Percentiles rank a stretch among this genome's conserved stretches.
phyloP scores from a whole-genome alignment of 2,888 invertebrate genomes.

The Rambutsinella grinnellia region DNA sequence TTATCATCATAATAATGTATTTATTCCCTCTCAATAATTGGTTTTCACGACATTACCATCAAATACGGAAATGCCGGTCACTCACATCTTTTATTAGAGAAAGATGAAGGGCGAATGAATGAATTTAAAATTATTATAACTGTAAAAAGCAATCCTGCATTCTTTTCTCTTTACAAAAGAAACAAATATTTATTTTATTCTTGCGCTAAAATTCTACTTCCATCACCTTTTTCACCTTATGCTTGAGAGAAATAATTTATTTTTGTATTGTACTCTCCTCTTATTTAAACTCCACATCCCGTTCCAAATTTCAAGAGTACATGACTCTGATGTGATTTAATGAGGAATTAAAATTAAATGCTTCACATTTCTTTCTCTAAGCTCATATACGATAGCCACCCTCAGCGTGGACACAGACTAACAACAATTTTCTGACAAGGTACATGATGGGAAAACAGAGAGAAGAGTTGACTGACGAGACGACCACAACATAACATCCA shows the following conservation, averaged over 20 bases:
- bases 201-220: not conserved
- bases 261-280: not conserved
- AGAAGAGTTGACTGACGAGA: slow-evolving; percentile 8
- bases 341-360: slow-evolving; percentile 36
- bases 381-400: slow-evolving; percentile 44
- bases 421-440: slow-evolving; percentile 24
- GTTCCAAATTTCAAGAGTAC: slow-evolving; percentile 22
- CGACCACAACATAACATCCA: not conserved
- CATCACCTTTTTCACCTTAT: not conserved
- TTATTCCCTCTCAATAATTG: not conserved
- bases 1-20: not conserved
- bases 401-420: slow-evolving; percentile 16
- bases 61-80: not conserved
- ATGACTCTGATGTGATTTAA: slow-evolving; percentile 51
- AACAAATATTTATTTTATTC: not conserved
- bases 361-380: slow-evolving; percentile 29
- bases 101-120: not conserved
- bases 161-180: not conserved
- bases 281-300: too few species aligned
- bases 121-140: not conserved
- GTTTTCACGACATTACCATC: not conserved
- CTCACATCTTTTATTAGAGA: not conserved
- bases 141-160: too few species aligned
- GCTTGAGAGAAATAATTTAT: not conserved
- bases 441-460: slow-evolving; percentile 14